A percentile compares a stretch with the other conserved stretches of the same genome.
phyloP scores from a whole-genome alignment of 2,113 vertebrate species.

The Melanocharis versteri region DNA sequence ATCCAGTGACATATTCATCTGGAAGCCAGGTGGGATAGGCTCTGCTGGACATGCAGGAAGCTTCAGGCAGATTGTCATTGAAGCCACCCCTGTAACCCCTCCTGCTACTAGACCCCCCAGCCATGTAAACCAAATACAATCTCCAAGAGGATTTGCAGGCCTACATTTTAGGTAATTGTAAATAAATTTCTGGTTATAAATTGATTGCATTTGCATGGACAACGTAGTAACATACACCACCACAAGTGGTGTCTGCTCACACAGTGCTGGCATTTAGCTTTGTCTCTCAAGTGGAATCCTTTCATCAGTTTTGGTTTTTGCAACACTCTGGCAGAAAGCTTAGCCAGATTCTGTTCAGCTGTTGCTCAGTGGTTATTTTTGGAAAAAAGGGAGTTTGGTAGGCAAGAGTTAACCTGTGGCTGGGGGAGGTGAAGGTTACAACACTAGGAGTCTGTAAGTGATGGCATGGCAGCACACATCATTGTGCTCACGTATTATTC shows the following conservation, averaged over 20 bases:
- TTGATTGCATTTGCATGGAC: neutral
- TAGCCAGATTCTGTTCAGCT: neutral
- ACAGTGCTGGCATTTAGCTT: neutral
- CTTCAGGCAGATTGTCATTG: neutral
- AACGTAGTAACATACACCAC: neutral
- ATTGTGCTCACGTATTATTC: neutral
- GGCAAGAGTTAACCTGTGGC: neutral
- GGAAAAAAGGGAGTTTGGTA: neutral
- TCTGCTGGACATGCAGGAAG: neutral
- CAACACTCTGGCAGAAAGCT: neutral
- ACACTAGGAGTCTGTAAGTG: neutral
- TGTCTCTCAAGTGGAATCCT: neutral
- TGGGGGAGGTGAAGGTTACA: neutral
- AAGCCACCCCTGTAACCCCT: neutral
- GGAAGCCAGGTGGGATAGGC: neutral
- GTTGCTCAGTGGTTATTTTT: neutral
- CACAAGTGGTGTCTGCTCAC: neutral
- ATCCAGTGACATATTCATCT: too few relatives aligned
- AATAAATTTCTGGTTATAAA: neutral
- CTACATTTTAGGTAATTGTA: neutral
- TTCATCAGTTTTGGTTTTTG: neutral
- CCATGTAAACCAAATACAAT: neutral
- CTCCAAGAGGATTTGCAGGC: neutral
- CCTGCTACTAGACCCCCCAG: neutral
- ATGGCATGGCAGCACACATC: neutral